Evolutionary conservation across 2,113 vertebrate genomes (phyloP).

Genomic region (Heliornis fulica): DNA sequence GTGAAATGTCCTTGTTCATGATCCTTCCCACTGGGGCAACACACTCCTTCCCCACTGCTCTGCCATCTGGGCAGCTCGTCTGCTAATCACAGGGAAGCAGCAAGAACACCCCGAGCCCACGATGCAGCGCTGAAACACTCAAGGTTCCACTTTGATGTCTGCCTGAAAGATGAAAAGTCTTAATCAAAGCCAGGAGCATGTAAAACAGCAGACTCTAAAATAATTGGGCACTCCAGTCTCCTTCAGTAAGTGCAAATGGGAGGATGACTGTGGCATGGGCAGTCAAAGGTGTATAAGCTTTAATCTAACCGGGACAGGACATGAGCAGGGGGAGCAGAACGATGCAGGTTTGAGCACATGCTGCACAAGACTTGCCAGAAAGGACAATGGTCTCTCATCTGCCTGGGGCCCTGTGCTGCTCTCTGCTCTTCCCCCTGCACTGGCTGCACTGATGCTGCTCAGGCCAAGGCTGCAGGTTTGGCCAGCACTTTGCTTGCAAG

Average conservation of each 20-base stretch:
- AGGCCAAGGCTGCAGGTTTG: neutral
- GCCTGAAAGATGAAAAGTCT: slow-evolving; percentile 21
- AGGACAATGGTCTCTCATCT: fast-evolving
- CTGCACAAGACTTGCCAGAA: neutral
- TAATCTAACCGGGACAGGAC: neutral
- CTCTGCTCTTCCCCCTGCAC: neutral
- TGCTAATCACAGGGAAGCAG: neutral
- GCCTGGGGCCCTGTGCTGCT: neutral
- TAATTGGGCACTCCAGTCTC: neutral
- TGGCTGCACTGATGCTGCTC: neutral
- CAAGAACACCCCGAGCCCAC: neutral
- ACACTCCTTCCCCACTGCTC: neutral
- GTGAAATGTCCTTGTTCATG: neutral
- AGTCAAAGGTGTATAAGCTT: neutral
- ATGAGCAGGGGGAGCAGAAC: neutral
- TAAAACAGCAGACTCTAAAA: neutral
- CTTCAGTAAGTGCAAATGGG: neutral
- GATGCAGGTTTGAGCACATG: neutral
- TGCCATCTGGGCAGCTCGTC: neutral
- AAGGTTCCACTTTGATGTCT: slow-evolving; percentile 28
- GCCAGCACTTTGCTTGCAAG: neutral
- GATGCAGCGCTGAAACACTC: neutral
- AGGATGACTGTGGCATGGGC: neutral
- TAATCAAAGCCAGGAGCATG: slow-evolving; percentile 23
- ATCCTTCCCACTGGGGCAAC: neutral